phyloP scores from a whole-genome alignment of 2,797 vertebrate genomes.

The Argya squamiceps region DNA sequence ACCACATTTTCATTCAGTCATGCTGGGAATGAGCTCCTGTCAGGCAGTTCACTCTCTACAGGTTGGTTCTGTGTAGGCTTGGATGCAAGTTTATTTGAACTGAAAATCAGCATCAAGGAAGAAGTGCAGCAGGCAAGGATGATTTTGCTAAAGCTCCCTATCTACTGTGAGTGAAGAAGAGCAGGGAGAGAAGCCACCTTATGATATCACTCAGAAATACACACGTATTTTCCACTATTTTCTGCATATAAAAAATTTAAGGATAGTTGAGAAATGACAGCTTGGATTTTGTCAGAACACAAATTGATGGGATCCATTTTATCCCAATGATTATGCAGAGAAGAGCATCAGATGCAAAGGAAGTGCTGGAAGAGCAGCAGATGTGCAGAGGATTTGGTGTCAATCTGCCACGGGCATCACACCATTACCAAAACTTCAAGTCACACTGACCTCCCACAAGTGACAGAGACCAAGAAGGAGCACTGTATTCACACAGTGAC shows the following conservation, averaged over 20 bases:
- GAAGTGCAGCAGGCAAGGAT: neutral
- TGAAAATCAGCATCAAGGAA: neutral
- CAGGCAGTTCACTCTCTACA: neutral
- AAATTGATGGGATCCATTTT: neutral
- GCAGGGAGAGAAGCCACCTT: neutral
- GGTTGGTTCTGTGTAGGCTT: fast-evolving
- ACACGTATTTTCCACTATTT: neutral
- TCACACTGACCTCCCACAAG: neutral
- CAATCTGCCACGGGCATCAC: fast-evolving
- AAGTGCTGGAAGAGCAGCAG: neutral
- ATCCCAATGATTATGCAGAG: neutral
- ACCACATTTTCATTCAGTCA: neutral
- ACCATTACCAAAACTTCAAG: neutral
- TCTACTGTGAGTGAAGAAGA: neutral
- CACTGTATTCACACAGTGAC: neutral
- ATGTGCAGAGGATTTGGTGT: neutral
- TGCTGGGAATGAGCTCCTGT: neutral
- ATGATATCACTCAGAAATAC: neutral
- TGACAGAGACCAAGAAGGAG: neutral
- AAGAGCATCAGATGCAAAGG: neutral
- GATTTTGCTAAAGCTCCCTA: neutral
- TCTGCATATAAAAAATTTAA: neutral
- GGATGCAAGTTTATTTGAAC: neutral
- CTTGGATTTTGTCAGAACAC: neutral
- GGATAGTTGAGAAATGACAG: neutral